Percentiles rank a stretch among this genome's conserved stretches.
Conservation (phyloP, 1,140 invertebrate genomes). For the Radopholus similis region DNA sequence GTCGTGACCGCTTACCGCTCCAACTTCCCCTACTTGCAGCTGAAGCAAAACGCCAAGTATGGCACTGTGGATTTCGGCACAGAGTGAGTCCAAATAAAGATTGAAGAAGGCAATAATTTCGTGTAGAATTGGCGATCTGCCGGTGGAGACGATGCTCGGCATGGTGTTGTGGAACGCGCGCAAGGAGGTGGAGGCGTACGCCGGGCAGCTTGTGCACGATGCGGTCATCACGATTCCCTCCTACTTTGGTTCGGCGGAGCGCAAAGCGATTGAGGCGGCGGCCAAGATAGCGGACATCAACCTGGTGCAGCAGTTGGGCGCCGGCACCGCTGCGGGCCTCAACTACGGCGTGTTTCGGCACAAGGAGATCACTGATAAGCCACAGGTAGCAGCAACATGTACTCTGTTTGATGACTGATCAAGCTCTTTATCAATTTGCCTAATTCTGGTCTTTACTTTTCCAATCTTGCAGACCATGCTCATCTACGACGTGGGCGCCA, state of each 20-base stretch:
- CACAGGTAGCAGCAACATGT: conserved; percentile 63
- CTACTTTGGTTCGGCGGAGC: conserved; percentile 80
- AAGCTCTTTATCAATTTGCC: neutral
- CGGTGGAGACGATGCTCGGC: conserved; percentile 52
- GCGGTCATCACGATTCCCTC: conserved; percentile 90
- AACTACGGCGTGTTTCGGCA: conserved; percentile 94
- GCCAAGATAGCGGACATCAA: conserved; percentile 85
- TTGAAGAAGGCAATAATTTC: neutral
- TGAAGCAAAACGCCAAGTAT: conserved; percentile 70
- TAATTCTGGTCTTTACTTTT: neutral
- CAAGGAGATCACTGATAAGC: conserved; percentile 90
- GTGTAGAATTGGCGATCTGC: conserved; percentile 37
- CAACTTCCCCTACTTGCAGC: conserved; percentile 85
- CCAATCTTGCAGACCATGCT: conserved; percentile 69
- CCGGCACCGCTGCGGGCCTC: conserved; percentile 71
- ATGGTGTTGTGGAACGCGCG: conserved; percentile 59
- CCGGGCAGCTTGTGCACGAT: conserved; percentile 74
- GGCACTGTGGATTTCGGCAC: conserved; percentile 81
- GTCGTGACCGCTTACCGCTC: conserved; percentile 77
- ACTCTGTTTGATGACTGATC: neutral
- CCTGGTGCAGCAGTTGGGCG: conserved; percentile 64
- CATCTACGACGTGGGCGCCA: conserved; percentile 97
- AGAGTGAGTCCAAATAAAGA: conserved; percentile 50
- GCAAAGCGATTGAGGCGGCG: conserved; percentile 76
- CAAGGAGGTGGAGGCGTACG: conserved; percentile 50